Conservation (phyloP, 2,888 invertebrate species). For the Lampropteryx suffumata region DNA sequence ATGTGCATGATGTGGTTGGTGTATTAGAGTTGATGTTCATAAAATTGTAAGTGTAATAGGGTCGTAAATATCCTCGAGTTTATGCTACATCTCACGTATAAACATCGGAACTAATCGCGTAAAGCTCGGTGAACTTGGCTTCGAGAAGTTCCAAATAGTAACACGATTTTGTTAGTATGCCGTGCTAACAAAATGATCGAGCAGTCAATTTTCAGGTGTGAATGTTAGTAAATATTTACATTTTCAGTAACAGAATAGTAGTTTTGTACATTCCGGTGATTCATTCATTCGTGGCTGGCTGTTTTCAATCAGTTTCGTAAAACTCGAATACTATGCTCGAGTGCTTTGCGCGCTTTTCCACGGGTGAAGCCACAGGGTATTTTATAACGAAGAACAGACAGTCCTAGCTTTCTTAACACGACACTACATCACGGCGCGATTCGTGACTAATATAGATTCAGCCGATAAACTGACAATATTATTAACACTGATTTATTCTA, state of each 20-base stretch:
- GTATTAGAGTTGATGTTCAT: constrained; percentile 3
- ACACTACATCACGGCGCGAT: constrained; percentile 56
- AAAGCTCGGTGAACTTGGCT: constrained; percentile 16
- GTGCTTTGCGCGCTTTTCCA: too few relatives aligned
- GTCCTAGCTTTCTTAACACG: too few relatives aligned
- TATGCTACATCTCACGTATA: constrained; percentile 16
- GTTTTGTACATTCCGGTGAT: background rate
- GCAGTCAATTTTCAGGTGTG: background rate
- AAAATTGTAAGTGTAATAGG: constrained; percentile 14
- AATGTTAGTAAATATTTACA: constrained; percentile 5
- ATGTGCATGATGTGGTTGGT: constrained; percentile 8
- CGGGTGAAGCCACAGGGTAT: too few relatives aligned
- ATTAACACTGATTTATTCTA: constrained; percentile 58
- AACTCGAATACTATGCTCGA: too few relatives aligned
- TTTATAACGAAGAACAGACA: too few relatives aligned
- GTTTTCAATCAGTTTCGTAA: constrained; percentile 9
- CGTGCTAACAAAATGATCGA: background rate
- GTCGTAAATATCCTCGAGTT: constrained; percentile 9
- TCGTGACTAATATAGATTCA: constrained; percentile 71
- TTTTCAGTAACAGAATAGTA: constrained; percentile 1
- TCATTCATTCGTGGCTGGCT: background rate
- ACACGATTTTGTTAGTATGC: too few relatives aligned
- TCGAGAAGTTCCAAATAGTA: constrained; percentile 4
- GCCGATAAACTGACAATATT: constrained; percentile 66
- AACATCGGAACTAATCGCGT: constrained; percentile 14